Evolutionary conservation across 2,113 vertebrate genomes (phyloP).

Genomic region (Nycticryphes semicollaris): DNA sequence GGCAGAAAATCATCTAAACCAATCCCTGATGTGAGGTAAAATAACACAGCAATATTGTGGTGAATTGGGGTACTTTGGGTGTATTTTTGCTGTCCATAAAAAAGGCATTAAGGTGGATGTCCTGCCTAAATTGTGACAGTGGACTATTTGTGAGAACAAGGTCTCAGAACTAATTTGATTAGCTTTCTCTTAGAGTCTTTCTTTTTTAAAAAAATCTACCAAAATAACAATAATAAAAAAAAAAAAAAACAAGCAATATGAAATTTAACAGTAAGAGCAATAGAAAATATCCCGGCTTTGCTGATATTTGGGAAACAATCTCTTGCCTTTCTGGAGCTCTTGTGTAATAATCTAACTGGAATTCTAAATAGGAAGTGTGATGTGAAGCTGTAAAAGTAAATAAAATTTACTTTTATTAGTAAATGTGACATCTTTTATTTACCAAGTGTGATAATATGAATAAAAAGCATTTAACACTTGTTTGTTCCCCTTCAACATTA

Average conservation of each 20-base stretch:
- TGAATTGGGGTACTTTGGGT: neutral
- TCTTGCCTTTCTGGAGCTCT: neutral
- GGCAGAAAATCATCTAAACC: conserved; percentile 92
- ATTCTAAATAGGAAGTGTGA: neutral
- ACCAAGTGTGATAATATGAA: neutral
- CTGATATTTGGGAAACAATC: neutral
- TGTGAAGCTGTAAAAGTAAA: neutral
- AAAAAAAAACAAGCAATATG: neutral
- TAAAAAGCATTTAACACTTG: neutral
- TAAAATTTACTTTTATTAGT: neutral
- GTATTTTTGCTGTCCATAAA: too few species aligned
- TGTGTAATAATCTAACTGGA: neutral
- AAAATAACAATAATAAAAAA: neutral
- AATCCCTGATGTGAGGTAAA: conserved; percentile 83
- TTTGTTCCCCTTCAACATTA: neutral
- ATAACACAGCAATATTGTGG: neutral
- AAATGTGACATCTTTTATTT: neutral
- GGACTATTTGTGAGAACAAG: neutral
- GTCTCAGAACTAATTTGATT: neutral
- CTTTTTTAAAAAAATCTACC: neutral
- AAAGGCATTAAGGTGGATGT: too few species aligned
- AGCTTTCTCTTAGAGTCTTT: neutral
- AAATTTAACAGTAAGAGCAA: neutral
- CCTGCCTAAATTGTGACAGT: neutral
- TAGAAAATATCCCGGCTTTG: neutral